These are phyloP conservation scores for Dasyornis broadbenti DNA, from an alignment of 2,113 vertebrate species.

Conservation along the genomic window DNA sequence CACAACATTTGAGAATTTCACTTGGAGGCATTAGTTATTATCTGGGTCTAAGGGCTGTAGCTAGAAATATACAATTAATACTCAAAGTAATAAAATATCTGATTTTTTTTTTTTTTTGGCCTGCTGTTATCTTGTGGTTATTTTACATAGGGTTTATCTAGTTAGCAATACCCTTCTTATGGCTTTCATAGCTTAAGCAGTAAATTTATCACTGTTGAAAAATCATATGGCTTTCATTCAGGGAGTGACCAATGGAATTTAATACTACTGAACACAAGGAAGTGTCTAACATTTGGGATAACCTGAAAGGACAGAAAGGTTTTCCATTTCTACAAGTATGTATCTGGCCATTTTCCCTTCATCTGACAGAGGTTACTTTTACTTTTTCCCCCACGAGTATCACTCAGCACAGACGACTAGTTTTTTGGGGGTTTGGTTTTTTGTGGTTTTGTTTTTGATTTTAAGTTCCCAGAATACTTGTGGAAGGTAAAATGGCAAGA, in stretches of 20 bases:
- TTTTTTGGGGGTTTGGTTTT: neutral
- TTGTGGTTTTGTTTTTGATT: neutral
- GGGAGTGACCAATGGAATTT: neutral
- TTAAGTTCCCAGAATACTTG: neutral
- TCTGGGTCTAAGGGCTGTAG: neutral
- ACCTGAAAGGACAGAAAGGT: neutral
- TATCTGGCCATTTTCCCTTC: neutral
- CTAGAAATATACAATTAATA: neutral
- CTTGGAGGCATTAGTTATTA: neutral
- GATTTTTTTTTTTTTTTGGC: neutral
- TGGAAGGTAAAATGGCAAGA: neutral
- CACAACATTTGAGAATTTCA: neutral
- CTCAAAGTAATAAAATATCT: neutral
- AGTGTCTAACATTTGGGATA: neutral
- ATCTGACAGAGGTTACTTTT: neutral
- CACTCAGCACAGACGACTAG: neutral
- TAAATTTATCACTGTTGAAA: neutral
- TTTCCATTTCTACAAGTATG: neutral
- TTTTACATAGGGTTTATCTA: neutral
- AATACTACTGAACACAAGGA: neutral
- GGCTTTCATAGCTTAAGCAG: neutral
- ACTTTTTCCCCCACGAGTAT: neutral
- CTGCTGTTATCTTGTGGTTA: neutral
- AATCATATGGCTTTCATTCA: neutral
- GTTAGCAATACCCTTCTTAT: neutral